Conservation (phyloP, 2,113 vertebrate species). For the Laterallus jamaicensis region DNA sequence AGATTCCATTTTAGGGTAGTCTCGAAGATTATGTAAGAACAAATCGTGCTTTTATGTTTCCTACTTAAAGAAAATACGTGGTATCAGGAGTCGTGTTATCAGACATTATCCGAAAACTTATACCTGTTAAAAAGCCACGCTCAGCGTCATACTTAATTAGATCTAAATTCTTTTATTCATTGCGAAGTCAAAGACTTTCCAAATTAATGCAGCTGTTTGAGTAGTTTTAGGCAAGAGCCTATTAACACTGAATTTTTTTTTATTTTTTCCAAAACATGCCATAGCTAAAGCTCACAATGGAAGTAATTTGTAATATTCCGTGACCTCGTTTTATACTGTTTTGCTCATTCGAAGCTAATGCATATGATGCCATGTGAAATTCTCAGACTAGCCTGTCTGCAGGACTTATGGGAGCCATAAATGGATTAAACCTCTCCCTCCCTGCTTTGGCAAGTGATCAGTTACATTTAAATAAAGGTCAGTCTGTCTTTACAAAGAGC, state of each 20-base stretch:
- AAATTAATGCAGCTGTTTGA: constrained; percentile 11
- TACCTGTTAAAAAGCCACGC: not conserved
- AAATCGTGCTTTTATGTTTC: constrained; percentile 7
- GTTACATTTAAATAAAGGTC: constrained; percentile 75
- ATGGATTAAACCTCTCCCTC: constrained; percentile 67
- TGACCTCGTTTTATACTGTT: constrained; percentile 51
- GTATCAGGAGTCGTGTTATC: not conserved
- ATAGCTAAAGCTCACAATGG: constrained; percentile 27
- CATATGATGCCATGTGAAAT: constrained; percentile 51
- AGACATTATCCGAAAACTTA: constrained; percentile 27
- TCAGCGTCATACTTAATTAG: constrained; percentile 4
- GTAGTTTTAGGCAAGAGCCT: not conserved
- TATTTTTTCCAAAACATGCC: constrained; percentile 29
- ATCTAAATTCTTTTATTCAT: constrained; percentile 20
- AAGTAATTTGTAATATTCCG: constrained; percentile 60
- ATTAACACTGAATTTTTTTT: constrained; percentile 17
- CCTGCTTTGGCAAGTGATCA: constrained; percentile 63
- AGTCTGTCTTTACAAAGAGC: constrained; percentile 66
- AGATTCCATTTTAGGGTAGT: constrained; percentile 34
- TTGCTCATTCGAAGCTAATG: constrained; percentile 45
- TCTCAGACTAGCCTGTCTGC: constrained; percentile 30
- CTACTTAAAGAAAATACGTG: not conserved
- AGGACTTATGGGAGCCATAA: constrained; percentile 44
- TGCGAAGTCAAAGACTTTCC: constrained; percentile 7
- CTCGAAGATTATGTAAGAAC: constrained; percentile 24